phyloP scores from a whole-genome alignment of 2,113 vertebrate genomes.

The Zosterops borbonicus region DNA sequence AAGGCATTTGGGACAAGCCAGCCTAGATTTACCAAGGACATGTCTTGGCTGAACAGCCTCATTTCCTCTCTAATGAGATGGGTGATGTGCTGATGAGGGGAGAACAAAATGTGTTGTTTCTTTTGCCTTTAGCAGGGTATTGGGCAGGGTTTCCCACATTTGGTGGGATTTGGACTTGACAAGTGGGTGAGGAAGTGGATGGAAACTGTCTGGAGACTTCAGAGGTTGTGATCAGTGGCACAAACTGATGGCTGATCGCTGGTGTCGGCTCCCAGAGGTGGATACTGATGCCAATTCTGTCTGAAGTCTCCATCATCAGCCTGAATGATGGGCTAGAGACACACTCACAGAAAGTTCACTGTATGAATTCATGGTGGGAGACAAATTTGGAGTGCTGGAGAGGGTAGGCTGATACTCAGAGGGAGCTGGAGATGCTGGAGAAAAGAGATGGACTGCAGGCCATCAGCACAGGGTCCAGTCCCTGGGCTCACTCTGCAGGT shows the following conservation, averaged over 20 bases:
- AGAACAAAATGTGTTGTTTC: not conserved
- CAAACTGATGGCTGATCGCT: not conserved
- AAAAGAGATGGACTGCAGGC: not conserved
- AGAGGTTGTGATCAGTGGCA: not conserved
- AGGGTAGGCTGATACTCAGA: not conserved
- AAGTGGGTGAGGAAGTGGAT: not conserved
- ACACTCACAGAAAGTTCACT: not conserved
- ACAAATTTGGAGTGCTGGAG: not conserved
- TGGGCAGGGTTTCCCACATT: not conserved
- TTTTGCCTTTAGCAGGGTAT: not conserved
- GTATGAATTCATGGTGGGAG: fast-evolving
- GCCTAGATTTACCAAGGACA: not conserved
- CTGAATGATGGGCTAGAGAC: not conserved
- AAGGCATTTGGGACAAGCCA: not conserved
- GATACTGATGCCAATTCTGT: fast-evolving
- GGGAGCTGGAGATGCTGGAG: not conserved
- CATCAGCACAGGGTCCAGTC: fast-evolving
- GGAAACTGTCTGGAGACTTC: not conserved
- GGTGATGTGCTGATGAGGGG: not conserved
- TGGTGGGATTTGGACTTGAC: not conserved
- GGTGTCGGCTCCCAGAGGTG: not conserved
- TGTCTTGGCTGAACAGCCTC: not conserved
- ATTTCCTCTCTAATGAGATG: not conserved
- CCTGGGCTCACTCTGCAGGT: too few species aligned
- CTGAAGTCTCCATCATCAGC: not conserved